These are phyloP conservation scores for Gymnocypris eckloni DNA, from an alignment of 2,797 vertebrate species.

Conservation along the genomic window DNA sequence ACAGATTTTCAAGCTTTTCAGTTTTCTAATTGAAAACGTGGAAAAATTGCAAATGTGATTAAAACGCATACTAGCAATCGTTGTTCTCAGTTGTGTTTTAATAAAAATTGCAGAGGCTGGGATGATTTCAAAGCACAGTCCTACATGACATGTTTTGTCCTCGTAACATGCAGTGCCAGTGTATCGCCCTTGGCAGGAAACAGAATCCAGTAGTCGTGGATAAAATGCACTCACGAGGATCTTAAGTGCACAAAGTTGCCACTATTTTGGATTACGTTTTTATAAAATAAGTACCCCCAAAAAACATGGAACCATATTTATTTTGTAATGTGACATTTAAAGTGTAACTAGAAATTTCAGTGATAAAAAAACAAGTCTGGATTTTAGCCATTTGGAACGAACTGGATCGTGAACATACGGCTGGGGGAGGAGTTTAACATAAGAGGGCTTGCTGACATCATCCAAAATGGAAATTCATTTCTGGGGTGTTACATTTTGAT, in stretches of 20 bases:
- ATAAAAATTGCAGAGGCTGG: conserved; percentile 27
- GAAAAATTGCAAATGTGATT: conserved; percentile 49
- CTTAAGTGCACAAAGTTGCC: conserved; percentile 1
- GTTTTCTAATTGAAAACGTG: conserved; percentile 40
- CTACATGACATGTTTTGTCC: conserved; percentile 33
- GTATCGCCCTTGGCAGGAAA: conserved; percentile 14
- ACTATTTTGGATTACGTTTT: neutral
- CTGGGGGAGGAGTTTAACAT: neutral
- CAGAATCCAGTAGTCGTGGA: neutral
- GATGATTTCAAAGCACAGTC: conserved; percentile 35
- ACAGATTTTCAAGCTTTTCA: conserved; percentile 49
- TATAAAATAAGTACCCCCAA: neutral
- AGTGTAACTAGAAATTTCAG: neutral
- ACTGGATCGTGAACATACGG: neutral
- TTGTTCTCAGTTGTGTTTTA: conserved; percentile 31
- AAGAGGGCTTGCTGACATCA: neutral
- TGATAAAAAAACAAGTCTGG: neutral
- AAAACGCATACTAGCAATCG: conserved; percentile 15
- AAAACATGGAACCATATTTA: neutral
- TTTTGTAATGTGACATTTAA: conserved; percentile 13
- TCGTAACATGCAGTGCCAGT: neutral
- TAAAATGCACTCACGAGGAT: conserved; percentile 4
- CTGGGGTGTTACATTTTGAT: neutral
- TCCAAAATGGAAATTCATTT: neutral
- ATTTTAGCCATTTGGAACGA: neutral